A percentile compares a stretch with the other conserved stretches of the same genome.
phyloP scores from a whole-genome alignment of 2,797 vertebrate genomes.

The Thaleichthys pacificus region DNA sequence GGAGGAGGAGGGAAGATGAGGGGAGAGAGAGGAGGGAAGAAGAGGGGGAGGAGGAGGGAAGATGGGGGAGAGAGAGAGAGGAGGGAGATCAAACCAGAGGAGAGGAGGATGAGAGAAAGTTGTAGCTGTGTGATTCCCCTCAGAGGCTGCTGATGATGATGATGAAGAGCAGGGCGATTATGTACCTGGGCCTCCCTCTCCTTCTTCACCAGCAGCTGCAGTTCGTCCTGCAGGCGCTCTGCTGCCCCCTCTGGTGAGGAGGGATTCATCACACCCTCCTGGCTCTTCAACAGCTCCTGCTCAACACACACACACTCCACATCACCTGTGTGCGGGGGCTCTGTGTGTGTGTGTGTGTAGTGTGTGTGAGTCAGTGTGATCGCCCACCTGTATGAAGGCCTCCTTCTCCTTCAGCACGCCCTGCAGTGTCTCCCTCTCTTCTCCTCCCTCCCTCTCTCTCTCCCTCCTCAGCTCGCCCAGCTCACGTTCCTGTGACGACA shows the following conservation, averaged over 20 bases:
- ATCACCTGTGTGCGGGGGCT: background rate
- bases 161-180: too few species aligned
- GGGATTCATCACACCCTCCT: conserved; percentile 60
- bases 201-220: conserved; percentile 84
- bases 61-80: background rate
- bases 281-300: conserved; percentile 64
- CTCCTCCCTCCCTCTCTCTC: conserved; percentile 57
- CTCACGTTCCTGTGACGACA: conserved; percentile 71
- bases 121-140: background rate
- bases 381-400: conserved; percentile 26
- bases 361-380: conserved; percentile 3
- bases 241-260: conserved; percentile 63
- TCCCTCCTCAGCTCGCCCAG: conserved; percentile 61
- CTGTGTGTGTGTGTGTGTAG: conserved; percentile 11
- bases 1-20: too few species aligned
- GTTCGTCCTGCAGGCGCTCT: conserved; percentile 85
- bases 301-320: background rate
- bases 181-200: conserved; percentile 87
- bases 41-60: background rate
- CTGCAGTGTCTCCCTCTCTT: conserved; percentile 60
- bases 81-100: background rate
- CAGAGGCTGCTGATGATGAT: too few species aligned
- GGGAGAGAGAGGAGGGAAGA: background rate
- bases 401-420: conserved; percentile 78
- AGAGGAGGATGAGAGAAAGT: background rate